Evolutionary conservation across 2,888 invertebrate species (phyloP), one percentile per base, ranked within the genome.

Genomic region (Osmoderma eremita): DNA sequence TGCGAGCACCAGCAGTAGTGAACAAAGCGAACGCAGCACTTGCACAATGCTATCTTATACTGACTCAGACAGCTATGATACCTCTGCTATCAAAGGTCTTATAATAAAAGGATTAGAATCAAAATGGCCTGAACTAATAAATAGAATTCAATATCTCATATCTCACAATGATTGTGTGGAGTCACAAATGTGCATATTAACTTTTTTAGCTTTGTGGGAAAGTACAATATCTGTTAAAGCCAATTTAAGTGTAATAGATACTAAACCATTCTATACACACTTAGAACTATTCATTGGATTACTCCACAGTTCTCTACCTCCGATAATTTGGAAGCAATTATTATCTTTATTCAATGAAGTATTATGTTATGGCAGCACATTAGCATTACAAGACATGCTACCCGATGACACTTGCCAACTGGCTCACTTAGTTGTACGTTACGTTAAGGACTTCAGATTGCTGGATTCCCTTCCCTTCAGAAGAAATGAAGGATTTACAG

Each of bases 141-240:
- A 88, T 75, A 89, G 89, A 75, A 89, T 91, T 84, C 86, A 87
- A 76, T 82, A 84, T 69, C 81, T 88, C 69, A 83, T 88, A 70
- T 80, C 85, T 69, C 83, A 86, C 79, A 87, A 87, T 83, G 84
- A 85, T 78, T 85, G 86, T 78, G 82, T 86, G 77, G 86, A 87
- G 77, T 86, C 88, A 63, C 90, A 91, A 82, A 90, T 89, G 75
- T 90, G 90, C 80, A 87, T 90, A 75, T 83, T 94, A 63, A 93
- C 93, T 54, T 95, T 95, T 80, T 86, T 95, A 71, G 90, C 91
- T 61, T 83, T 95, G 39, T 95, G 95, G 95, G 93, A 94, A 79
- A 91, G 92, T 72, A 93, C 94, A 15, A 94, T 95, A 78, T 94
- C 94, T 63, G 94, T 95, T 0, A 93, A 93, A 83, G 93, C 94